Evolutionary conservation across 2,797 vertebrate genomes (phyloP).

Genomic region (Anas flavirostris): DNA sequence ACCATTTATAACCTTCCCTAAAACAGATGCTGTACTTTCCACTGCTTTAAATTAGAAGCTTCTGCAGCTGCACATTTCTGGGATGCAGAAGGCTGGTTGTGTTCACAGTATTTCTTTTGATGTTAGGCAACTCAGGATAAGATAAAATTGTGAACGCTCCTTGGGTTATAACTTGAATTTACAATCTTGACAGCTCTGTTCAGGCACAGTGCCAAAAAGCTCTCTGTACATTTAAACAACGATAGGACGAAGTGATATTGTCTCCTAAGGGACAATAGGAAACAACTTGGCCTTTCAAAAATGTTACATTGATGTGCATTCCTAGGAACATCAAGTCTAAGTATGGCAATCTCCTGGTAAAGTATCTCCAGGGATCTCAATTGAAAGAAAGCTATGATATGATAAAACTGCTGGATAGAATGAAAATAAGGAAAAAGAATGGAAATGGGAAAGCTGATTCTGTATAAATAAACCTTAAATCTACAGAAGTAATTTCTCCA

Average conservation of each 20-base stretch:
- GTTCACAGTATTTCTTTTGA: slow-evolving; percentile 61
- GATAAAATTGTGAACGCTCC: slow-evolving; percentile 34
- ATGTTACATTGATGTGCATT: slow-evolving; percentile 48
- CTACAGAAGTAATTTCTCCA: slow-evolving; percentile 4
- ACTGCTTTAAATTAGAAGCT: slow-evolving; percentile 29
- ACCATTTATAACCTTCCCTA: slow-evolving; percentile 33
- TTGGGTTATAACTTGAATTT: slow-evolving; percentile 70
- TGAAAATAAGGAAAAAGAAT: slow-evolving; percentile 49
- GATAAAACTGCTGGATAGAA: slow-evolving; percentile 19
- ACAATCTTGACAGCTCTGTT: slow-evolving; percentile 59
- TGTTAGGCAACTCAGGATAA: slow-evolving; percentile 53
- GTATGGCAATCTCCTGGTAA: slow-evolving; percentile 40
- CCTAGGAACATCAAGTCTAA: slow-evolving; percentile 47
- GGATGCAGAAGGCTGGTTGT: slow-evolving; percentile 21
- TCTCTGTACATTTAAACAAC: slow-evolving; percentile 58
- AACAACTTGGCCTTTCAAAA: slow-evolving; percentile 69
- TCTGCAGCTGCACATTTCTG: slow-evolving; percentile 14
- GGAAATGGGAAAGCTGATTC: slow-evolving; percentile 1
- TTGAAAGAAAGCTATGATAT: slow-evolving; percentile 39
- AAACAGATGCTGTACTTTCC: background rate
- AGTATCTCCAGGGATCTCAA: slow-evolving; percentile 53
- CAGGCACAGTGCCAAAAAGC: slow-evolving; percentile 20
- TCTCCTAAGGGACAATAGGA: slow-evolving; percentile 63
- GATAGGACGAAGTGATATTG: slow-evolving; percentile 47
- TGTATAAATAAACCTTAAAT: background rate